Evolutionary conservation across 2,113 vertebrate species (phyloP), one percentile per base, ranked within the genome.

Genomic region (Benthochromis sp.): DNA sequence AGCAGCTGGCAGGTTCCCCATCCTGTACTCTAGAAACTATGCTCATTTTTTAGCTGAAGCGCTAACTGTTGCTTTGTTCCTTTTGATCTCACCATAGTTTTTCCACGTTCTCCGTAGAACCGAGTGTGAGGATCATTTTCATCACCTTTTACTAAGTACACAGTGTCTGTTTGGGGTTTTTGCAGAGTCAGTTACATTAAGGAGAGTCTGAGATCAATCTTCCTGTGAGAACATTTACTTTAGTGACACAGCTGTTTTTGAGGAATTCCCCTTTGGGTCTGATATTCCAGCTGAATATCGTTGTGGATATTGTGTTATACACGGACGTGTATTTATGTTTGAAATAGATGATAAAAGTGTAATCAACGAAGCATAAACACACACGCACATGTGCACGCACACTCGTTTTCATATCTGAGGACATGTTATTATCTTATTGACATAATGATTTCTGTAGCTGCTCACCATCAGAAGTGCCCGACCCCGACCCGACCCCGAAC

Each of bases 21-120:
- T 11, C 29, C 59, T 36, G 9, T 19, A 19, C 59, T 63, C 29
- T 63, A 1, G 3, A 31, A 31, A 34, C 59, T 19, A 34, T 3
- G 31, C 16, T 63, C 9, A 31, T 36, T 0, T 2, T 1, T 5
- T 36, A 36, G 17, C 59, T 36, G 0, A 63, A 36, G 31, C 4
- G 9, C 59, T 12, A 38, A 38, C 61, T 38, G 31, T 38, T 66
- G 45, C 43, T 52, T 52, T 78, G 40, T 78, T 43, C 21, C 21
- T 17, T 76, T 50, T 47, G 71, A 4, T 31, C 14, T 31, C 14
- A 4, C 24, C 45, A 3, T 76, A 29, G 14, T 29, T 27, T 47
- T 0, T 50, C 43, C 21, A 45, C 5, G 4, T 29, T 50, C 71
- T 29, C 43, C 4, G 3, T 76, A 29, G 24, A 47, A 27, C 40